Base-by-base conservation (phyloP, 2,797 vertebrate genomes). In the Alosa sapidissima region DNA sequence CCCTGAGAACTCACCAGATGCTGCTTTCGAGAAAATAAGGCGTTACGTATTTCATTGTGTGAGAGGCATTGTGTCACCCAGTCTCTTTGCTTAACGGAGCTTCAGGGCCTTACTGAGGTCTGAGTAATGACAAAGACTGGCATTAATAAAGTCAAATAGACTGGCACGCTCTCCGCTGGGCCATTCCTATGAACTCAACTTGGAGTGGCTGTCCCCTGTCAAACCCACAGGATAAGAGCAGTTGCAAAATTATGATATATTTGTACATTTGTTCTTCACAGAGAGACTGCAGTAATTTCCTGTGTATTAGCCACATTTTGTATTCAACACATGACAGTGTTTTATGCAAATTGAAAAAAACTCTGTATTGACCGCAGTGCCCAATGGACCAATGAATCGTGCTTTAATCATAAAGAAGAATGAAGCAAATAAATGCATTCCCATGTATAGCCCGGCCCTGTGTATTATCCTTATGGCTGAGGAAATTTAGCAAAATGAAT, bases 21-120 rank as follows among this genome's bases (percentile, higher is more conserved):
- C 84, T 87, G 87, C 90, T 91, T 93, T 78, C 87, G 10, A 85
- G 84, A 86, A 81, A 89, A 90, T 78, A 41, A 86, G 88, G 83
- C 89, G 88, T 90, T 88, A 47, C 88, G 82, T 81, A 72, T 86
- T 82, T 87, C 41, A 84, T 86, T 88, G 87, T 88, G 86, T 84
- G 84, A 87, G 83, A 87, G 88, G 86, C 81, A 84, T 85, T 82
- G 81, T 82, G 85, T 87, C 86, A 85, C 72, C 14, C 72, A n/a
- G 72, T 78, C 72, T 47, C 72, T 78, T 13, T 78, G 72, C 36
- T 78, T 21, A 19, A 78, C 16, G 45, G 72, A 45, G 72, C 72
- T 47, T 78, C 36, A 19, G 72, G 72, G 72, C 41, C 41, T 47
- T 41, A 3, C 36, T 21, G 72, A 47, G 13, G 41, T 19, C 72